Evolutionary conservation across 1,140 invertebrate species (phyloP), one percentile per base, ranked within the genome.

Genomic region (Ruditapes philippinarum): DNA sequence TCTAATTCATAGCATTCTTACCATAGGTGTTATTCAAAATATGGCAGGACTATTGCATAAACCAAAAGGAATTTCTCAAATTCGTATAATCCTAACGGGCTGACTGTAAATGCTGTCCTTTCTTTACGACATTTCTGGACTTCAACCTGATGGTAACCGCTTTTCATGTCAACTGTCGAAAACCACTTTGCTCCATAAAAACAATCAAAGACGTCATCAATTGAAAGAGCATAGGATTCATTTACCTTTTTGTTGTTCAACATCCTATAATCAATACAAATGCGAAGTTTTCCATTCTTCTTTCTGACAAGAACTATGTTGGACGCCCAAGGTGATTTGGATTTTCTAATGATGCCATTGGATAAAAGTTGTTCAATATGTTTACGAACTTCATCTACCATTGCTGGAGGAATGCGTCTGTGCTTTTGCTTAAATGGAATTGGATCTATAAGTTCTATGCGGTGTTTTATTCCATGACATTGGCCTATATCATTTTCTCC

Each of bases 11-110:
- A 57, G 54, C 5, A 19, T n/a, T 3, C n/a, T 22, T 57, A 12
- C 54, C 54, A 57, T 57, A n/a, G n/a, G n/a, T 19, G n/a, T 12
- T 25, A 7, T 5, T 25, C n/a, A 22, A 25, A 12, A 57, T 5
- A 5, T 78, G 7, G 33, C 74, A 12, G 51, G 36, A 57, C 78
- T 81, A 60, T 60, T 81, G 14, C 49, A 57, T 11, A 81, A 45
- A 17, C 78, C 78, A 40, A 81, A 81, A 7, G 78, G 78, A 81
- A 25, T n/a, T 54, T 81, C 7, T 33, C 33, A 19, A 33, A 81
- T n/a, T 81, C 45, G n/a, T 17, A 81, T 17, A 81, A 81, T 57
- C 78, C 78, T 9, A 60, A 28, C 14, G 7, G 22, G 5, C 78
- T 51, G n/a, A 81, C 49, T 17, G 14, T 81, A 33, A 57, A 57